These are phyloP conservation scores for Drosophila phalerata DNA, from an alignment of 2,888 invertebrate genomes.

Conservation along the genomic window DNA sequence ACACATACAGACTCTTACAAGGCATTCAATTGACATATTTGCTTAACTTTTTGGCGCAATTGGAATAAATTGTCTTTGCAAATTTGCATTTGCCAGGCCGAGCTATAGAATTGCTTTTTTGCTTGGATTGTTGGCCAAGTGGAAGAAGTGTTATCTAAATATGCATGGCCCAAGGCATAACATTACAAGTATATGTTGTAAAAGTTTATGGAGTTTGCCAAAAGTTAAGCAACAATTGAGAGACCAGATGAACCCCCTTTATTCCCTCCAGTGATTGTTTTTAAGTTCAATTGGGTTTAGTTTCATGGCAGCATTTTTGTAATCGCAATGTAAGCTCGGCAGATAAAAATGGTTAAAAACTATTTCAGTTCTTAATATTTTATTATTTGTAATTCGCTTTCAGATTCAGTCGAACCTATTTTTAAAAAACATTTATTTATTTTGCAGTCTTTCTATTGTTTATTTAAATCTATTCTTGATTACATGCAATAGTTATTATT, in stretches of 20 bases:
- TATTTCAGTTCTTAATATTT: background rate
- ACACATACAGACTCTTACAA: slow-evolving; percentile 19
- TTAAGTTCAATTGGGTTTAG: background rate
- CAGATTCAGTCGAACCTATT: too few relatives aligned
- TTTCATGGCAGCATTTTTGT: background rate
- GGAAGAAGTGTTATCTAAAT: slow-evolving; percentile 48
- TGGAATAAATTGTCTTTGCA: slow-evolving; percentile 71
- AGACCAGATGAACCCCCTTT: slow-evolving; percentile 1
- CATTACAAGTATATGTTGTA: slow-evolving; percentile 20
- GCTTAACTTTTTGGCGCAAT: slow-evolving; percentile 68
- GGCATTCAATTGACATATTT: slow-evolving; percentile 56
- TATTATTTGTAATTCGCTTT: background rate
- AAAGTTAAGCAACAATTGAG: slow-evolving; percentile 20
- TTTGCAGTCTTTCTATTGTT: slow-evolving; percentile 17
- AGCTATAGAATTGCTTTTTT: slow-evolving; percentile 23
- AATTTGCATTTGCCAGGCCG: slow-evolving; percentile 67
- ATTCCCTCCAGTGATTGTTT: background rate
- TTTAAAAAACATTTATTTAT: too few relatives aligned
- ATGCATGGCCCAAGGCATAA: slow-evolving; percentile 27
- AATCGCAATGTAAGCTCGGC: slow-evolving; percentile 20
- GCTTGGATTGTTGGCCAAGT: slow-evolving; percentile 6
- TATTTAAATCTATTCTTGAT: slow-evolving; percentile 14
- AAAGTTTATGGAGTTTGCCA: slow-evolving; percentile 28
- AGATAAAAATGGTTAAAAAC: too few relatives aligned
- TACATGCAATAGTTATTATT: background rate